A percentile compares a stretch with the other conserved stretches of the same genome.
phyloP scores from a whole-genome alignment of 2,113 vertebrate species.

The Pungitius pungitius region DNA sequence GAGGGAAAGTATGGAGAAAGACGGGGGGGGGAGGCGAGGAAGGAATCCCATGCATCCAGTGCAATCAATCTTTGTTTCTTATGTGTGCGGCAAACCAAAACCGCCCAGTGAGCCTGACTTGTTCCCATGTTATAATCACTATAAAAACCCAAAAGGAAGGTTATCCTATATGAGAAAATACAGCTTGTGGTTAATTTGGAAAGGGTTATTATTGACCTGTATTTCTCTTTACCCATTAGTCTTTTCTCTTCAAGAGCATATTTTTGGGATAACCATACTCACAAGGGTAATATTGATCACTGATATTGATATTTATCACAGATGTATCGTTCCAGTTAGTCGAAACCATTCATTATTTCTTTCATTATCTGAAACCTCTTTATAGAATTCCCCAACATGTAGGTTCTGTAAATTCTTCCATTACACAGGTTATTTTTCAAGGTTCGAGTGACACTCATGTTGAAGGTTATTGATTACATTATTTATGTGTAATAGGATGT shows the following conservation, averaged over 20 bases:
- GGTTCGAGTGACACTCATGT: not conserved
- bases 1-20: constrained; percentile 54
- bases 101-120: constrained; percentile 2
- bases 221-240: not conserved
- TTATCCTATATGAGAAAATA: not conserved
- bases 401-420: too few relatives aligned
- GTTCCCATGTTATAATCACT: not conserved
- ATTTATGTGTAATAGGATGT: not conserved
- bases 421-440: not conserved
- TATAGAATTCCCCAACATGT: not conserved
- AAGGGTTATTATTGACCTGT: not conserved
- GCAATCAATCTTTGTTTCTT: constrained; percentile 63
- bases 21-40: constrained; percentile 35
- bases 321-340: not conserved
- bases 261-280: not conserved
- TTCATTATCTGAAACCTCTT: not conserved
- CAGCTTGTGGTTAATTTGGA: not conserved
- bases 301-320: not conserved
- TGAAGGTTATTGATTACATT: not conserved
- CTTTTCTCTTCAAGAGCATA: not conserved
- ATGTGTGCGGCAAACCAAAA: constrained; percentile 38
- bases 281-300: not conserved
- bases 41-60: constrained; percentile 33
- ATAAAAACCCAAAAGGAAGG: not conserved
- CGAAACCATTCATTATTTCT: not conserved